Base-by-base conservation (phyloP, 2,888 invertebrate species). In the Cephonodes hylas region DNA sequence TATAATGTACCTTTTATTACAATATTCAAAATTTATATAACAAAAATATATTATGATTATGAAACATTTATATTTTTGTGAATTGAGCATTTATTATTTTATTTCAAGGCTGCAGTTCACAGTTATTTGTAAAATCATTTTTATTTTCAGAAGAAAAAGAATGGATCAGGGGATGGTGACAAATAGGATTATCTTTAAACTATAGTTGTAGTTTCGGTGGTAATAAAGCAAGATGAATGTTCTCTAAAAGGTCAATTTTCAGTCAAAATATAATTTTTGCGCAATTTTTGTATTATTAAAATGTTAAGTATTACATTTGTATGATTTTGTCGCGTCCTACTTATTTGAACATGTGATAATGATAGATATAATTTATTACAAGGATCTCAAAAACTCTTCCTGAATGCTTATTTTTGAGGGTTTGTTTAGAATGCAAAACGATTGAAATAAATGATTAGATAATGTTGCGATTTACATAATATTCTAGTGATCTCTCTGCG, bases 31-130 rank as follows among this genome's bases (percentile, higher is more conserved):
- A 71, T 58, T 66, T 67, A 74, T 31, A 31, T 22, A 69, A 72
- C 73, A 75, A 63, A 67, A 75, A 74, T 74, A 74, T 74, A n/a
- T n/a, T n/a, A 73, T 60, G 64, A 64, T 63, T 63, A 69, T 65
- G 31, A 27, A 53, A 15, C 53, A 31, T 45, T 23, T 45, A 27
- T 31, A 53, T 25, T 53, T 31, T 53, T 53, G 48, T 20, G 58
- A 63, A 10, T n/a, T 25, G 45, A 63, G 64, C 62, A 56, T 64
- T 64, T 66, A 46, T 62, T 53, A 59, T 61, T 60, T 56, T 13
- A 10, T 22, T 18, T 8, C 8, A 53, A 0, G 6, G 15, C 2
- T 22, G 10, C 46, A 1, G 2, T 59, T 23, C 13, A 13, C 20
- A 46, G 46, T 23, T 23, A 23, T n/a, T 38, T 38, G 38, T 38